phyloP scores from a whole-genome alignment of 2,113 vertebrate species.

The Callospermophilus lateralis region DNA sequence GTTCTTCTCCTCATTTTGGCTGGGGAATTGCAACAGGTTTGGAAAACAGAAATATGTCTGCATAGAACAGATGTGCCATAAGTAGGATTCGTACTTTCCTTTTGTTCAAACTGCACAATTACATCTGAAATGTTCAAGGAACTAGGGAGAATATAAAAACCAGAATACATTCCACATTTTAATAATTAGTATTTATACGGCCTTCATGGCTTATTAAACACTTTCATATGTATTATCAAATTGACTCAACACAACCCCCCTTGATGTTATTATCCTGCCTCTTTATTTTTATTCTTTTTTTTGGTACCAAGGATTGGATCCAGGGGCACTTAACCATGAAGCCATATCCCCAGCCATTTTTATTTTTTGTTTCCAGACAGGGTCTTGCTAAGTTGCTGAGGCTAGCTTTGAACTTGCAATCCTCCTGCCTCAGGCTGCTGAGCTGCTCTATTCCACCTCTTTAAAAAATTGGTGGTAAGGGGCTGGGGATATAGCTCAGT shows the following conservation, averaged over 20 bases:
- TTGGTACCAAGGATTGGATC: too few relatives aligned
- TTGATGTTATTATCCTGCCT: neutral
- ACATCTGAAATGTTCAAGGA: neutral
- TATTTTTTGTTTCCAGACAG: too few relatives aligned
- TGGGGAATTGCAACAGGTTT: neutral
- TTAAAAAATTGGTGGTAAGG: neutral
- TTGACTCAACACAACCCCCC: neutral
- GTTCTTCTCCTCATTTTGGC: neutral
- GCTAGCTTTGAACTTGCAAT: too few relatives aligned
- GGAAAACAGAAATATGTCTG: slow-evolving; percentile 11
- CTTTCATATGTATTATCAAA: neutral
- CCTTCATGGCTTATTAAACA: neutral
- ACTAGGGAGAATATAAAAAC: neutral
- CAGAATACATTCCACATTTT: neutral
- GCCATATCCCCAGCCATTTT: too few relatives aligned
- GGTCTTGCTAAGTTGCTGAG: too few relatives aligned
- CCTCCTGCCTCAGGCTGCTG: too few relatives aligned
- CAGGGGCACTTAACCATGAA: too few relatives aligned
- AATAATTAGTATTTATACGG: neutral
- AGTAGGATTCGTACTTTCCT: neutral
- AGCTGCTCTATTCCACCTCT: neutral
- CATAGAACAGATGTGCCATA: neutral
- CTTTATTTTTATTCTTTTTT: too few relatives aligned
- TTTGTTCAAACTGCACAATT: neutral
- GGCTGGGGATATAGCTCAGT: too few relatives aligned